These are phyloP conservation scores for Cyanoramphus novaezelandiae DNA, from an alignment of 2,113 vertebrate genomes.

Conservation along the genomic window DNA sequence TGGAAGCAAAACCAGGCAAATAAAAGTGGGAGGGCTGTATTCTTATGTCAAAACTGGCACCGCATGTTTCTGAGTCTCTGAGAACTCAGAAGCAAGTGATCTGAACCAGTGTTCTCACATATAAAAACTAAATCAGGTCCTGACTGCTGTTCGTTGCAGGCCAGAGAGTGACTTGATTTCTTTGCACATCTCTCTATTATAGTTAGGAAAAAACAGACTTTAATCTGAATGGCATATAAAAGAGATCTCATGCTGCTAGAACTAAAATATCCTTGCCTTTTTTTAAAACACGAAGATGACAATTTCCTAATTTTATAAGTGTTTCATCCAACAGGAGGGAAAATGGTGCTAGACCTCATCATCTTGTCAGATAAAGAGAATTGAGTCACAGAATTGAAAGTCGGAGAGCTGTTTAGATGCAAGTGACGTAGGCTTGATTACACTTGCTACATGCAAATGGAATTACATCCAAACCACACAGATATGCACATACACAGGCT, in stretches of 20 bases:
- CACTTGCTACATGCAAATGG: neutral
- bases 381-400: neutral
- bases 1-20: neutral
- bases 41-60: neutral
- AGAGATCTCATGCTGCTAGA: neutral
- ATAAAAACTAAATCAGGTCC: neutral
- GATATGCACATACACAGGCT: neutral
- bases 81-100: neutral
- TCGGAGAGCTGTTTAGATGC: neutral
- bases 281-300: neutral
- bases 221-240: neutral
- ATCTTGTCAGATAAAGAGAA: conserved; percentile 7
- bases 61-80: neutral
- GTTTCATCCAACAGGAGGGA: neutral
- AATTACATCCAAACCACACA: neutral
- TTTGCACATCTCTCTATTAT: neutral
- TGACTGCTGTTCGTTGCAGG: neutral
- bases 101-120: neutral
- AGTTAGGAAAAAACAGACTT: neutral
- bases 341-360: neutral
- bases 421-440: neutral
- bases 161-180: neutral
- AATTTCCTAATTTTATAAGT: neutral
- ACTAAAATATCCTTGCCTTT: neutral
- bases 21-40: neutral